Evolutionary conservation across 2,888 invertebrate genomes (phyloP), one percentile per base, ranked within the genome.

Genomic region (Drosophila kokeensis): DNA sequence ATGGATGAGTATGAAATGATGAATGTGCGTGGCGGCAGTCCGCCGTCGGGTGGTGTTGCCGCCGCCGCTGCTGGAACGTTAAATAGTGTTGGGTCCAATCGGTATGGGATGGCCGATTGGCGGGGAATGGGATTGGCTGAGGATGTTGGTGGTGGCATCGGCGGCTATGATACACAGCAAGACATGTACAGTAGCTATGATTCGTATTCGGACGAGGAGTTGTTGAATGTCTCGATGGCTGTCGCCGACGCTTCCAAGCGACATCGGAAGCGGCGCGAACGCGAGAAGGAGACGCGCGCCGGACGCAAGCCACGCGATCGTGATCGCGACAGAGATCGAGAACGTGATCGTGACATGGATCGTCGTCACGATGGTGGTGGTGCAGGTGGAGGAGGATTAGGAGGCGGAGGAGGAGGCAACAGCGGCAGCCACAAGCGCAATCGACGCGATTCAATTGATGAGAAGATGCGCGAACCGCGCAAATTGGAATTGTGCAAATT

Each of bases 401-500:
- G 95, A 0, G 60, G 54, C 1, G 42, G 53, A 0, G 52, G 53
- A 0, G 52, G 58, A 0, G 29, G 34, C 1, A 54, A 52, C 1
- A 30, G 52, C 6, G 45, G 38, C 36, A 42, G 52, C 21, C 58
- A n/a, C n/a, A 94, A 95, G 53, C 94, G 94, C 54, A 94, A 94
- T 89, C 94, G 94, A 21, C 88, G 89, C 4, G 92, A 92, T 36
- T 96, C 96, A 71, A 96, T 32, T 4, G 89, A 74, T 8, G 97
- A 97, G 21, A 88, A 90, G 36, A 53, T 52, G 24, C 89, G 85
- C 11, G 99, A 99, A 52, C 96, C 96, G 0, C 95, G 97, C 82
- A 98, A 98, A 94, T 95, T 97, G 94, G 99, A 99, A 93, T 94
- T 99, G 3, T 99, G 99, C 93, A 99, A 99, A 94, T 99, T 98